Conservation (phyloP, 2,797 vertebrate species). For the Microcaecilia unicolor region DNA sequence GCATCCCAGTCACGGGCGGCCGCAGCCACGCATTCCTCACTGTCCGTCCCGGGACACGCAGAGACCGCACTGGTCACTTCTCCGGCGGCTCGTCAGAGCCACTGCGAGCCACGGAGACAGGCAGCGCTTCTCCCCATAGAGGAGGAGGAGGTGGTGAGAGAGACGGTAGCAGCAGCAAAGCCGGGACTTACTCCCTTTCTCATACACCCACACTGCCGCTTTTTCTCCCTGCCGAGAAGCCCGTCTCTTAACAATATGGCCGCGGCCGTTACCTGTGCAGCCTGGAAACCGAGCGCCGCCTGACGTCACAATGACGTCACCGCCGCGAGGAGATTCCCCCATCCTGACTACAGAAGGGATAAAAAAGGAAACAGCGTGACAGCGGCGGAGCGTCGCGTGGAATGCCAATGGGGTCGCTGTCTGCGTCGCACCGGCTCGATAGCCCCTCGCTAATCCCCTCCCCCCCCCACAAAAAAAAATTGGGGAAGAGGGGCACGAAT, state of each 20-base stretch:
- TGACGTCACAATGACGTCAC: conserved; percentile 5
- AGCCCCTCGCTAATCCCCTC: too few species aligned
- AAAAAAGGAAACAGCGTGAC: neutral
- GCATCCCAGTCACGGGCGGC: conserved; percentile 46
- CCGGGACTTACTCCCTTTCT: neutral
- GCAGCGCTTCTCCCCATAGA: too few species aligned
- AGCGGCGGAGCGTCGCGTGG: too few species aligned
- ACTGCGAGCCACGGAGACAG: neutral
- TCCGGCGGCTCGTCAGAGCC: neutral
- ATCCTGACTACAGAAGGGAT: neutral
- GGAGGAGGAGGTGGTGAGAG: too few species aligned
- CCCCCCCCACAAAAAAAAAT: too few species aligned
- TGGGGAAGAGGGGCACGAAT: too few species aligned
- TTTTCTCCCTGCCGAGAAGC: neutral
- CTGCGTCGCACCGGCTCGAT: too few species aligned
- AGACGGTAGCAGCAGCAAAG: too few species aligned
- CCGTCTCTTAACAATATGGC: conserved; percentile 6
- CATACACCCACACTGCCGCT: neutral
- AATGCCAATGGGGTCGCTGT: too few species aligned
- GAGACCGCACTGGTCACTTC: too few species aligned
- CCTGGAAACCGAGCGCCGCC: conserved; percentile 5
- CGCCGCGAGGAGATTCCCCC: conserved; percentile 6
- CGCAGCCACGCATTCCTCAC: conserved; percentile 1
- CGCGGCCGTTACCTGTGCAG: conserved; percentile 5
- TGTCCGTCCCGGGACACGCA: too few species aligned